These are phyloP conservation scores for Dolichallabes microphthalmus DNA, from an alignment of 2,113 vertebrate genomes.

Conservation along the genomic window DNA sequence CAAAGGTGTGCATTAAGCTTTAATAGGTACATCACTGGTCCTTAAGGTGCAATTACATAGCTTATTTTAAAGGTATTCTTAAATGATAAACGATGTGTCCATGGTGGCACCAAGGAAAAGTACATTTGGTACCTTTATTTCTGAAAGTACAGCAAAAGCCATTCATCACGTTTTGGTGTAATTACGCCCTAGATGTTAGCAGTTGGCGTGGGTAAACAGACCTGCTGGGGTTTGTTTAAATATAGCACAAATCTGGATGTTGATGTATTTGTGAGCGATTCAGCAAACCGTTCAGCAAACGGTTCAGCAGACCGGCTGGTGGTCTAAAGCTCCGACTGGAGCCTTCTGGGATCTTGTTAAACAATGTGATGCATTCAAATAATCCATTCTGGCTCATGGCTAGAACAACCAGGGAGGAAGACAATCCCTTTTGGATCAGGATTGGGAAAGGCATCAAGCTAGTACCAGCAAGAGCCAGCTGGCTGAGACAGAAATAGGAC, in stretches of 20 bases:
- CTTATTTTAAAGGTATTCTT: background rate
- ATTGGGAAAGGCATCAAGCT: constrained; percentile 26
- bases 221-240: constrained; percentile 36
- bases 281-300: background rate
- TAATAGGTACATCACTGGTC: background rate
- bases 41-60: background rate
- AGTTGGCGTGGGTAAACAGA: constrained; percentile 39
- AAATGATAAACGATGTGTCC: background rate
- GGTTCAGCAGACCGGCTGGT: constrained; percentile 12
- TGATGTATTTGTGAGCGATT: constrained; percentile 17
- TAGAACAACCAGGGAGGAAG: constrained; percentile 12
- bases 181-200: constrained; percentile 30
- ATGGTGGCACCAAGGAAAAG: background rate
- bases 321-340: constrained; percentile 28
- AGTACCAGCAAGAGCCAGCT: constrained; percentile 29
- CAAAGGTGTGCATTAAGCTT: background rate
- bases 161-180: constrained; percentile 25
- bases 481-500: constrained; percentile 33
- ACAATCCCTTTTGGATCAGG: constrained; percentile 40
- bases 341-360: constrained; percentile 26
- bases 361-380: constrained; percentile 30
- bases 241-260: constrained; percentile 43
- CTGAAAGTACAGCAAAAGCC: background rate
- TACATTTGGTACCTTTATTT: background rate
- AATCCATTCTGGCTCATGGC: constrained; percentile 29